Base-by-base conservation (phyloP, 2,888 invertebrate genomes). In the Lasius fuliginosus region DNA sequence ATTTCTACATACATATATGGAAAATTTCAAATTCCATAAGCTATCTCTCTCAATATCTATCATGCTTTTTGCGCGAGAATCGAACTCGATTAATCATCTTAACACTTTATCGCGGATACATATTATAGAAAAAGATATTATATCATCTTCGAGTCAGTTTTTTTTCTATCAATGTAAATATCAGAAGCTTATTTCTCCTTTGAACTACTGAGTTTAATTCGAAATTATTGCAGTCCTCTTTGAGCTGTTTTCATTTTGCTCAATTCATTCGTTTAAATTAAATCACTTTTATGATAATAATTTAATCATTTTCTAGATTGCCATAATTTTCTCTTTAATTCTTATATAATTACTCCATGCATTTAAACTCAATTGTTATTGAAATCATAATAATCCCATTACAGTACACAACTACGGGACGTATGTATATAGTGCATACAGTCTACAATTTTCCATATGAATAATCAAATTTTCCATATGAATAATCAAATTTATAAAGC, bases 221-320 rank as follows among this genome's bases (percentile, higher is more conserved):
- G 27, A 67, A 67, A 46, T 67, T 5, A n/a, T 9, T n/a, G n/a
- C 9, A 46, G 5, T 36, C 18, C 11, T 53, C 3, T 18, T 30
- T 65, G 27, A 18, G 15, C 12, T 53, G 33, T 15, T 11, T 67
- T 65, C 4, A 8, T 53, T 12, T 58, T 3, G 12, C 15, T 56
- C 42, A 42, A 68, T 68, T 40, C 15, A 12, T 42, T 68, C 11
- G 42, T 68, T 30, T 27, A 4, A 53, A 65, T 58, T 68, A 68
- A 68, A 58, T 77, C 6, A 15, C 5, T n/a, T 15, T 77, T 40
- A 68, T 8, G 1, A 56, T 12, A 56, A 58, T 76, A 18, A 36
- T 18, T 64, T 46, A 64, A 53, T 36, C 3, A 53, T 46, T 23
- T 42, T 49, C 33, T 30, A 42, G n/a, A 9, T 65, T 12, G 18